Evolutionary conservation across 2,113 vertebrate species (phyloP).

Genomic region (Serilophus lunatus): DNA sequence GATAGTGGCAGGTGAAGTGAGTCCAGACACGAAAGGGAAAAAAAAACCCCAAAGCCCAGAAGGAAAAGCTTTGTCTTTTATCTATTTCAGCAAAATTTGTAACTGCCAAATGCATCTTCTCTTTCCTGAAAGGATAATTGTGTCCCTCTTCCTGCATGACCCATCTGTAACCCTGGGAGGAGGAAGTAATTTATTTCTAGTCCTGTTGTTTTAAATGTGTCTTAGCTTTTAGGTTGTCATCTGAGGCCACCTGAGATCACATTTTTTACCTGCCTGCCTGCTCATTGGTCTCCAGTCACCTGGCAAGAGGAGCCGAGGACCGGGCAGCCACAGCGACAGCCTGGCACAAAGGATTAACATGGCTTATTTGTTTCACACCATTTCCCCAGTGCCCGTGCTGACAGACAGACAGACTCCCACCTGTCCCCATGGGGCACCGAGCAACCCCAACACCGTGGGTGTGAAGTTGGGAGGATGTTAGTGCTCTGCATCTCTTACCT

Average conservation of each 20-base stretch:
- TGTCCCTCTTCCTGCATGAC: conserved; percentile 55
- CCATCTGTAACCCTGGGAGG: conserved; percentile 44
- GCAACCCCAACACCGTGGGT: not conserved
- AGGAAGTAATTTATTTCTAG: conserved; percentile 72
- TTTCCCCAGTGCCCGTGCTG: conserved; percentile 48
- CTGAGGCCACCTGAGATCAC: not conserved
- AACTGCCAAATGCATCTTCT: conserved; percentile 61
- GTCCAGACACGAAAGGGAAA: not conserved
- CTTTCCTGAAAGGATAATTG: conserved; percentile 71
- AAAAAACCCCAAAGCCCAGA: not conserved
- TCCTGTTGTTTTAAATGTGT: conserved; percentile 4
- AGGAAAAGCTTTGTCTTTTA: conserved; percentile 58
- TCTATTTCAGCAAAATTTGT: conserved; percentile 67
- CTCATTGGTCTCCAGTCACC: conserved; percentile 27
- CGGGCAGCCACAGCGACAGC: not conserved
- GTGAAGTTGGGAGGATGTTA: conserved; percentile 42
- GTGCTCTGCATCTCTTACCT: not conserved
- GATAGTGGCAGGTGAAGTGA: conserved; percentile 43
- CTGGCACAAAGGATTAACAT: not conserved
- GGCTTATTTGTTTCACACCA: conserved; percentile 58
- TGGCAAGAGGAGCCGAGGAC: not conserved
- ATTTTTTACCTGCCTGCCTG: conserved; percentile 64
- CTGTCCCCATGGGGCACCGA: not conserved
- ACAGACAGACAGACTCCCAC: conserved; percentile 56
- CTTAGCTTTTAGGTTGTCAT: not conserved